Conservation (phyloP, 1,140 invertebrate genomes). For the Eufriesea mexicana region DNA sequence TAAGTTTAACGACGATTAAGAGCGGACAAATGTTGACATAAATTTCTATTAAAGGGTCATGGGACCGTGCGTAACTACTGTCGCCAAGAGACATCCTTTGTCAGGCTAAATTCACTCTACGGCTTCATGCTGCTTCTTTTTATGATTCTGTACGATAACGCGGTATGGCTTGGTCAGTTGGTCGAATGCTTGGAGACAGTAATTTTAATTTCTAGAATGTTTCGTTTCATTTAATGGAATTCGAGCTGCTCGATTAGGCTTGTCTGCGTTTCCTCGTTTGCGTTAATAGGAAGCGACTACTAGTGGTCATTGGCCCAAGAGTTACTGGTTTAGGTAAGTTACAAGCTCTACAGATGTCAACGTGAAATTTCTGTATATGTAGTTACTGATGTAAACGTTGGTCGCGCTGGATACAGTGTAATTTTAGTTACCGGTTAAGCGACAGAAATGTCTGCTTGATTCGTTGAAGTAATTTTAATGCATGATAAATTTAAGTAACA, state of each 20-base stretch:
- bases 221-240: not conserved
- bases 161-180: too few species aligned
- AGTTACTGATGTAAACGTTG: not conserved
- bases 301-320: constrained; percentile 18
- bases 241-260: not conserved
- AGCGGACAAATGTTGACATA: constrained; percentile 61
- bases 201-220: constrained; percentile 9
- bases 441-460: too few species aligned
- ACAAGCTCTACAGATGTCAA: not conserved
- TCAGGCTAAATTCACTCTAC: not conserved
- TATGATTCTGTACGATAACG: not conserved
- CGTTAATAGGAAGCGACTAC: constrained; percentile 21
- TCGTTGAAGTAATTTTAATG: too few species aligned
- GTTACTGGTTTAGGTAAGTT: not conserved
- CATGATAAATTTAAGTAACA: too few species aligned
- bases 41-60: constrained; percentile 65
- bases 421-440: not conserved
- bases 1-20: constrained; percentile 59
- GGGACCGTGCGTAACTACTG: constrained; percentile 16
- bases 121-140: not conserved
- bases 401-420: not conserved
- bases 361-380: not conserved
- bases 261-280: constrained; percentile 15
- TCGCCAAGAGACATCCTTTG: not conserved
- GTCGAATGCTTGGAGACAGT: not conserved